Percentiles rank a stretch among this genome's conserved stretches.
Conservation (phyloP, 2,113 vertebrate species). For the Antigone vipio region DNA sequence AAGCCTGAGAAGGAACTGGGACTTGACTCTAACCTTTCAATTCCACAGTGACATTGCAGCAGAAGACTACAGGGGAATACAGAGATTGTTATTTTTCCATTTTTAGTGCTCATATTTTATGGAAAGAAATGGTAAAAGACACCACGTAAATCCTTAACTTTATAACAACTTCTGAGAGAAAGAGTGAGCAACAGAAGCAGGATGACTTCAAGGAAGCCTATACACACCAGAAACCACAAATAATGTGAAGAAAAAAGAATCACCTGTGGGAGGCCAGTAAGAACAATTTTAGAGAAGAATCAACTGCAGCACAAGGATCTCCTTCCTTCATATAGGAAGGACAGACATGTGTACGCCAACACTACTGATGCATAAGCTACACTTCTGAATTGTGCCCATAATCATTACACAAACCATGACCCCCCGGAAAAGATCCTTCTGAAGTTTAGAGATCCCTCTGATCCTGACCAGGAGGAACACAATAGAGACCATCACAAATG, state of each 20-base stretch:
- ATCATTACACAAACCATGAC: neutral
- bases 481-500: neutral
- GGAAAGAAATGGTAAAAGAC: neutral
- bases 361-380: neutral
- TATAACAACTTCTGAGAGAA: neutral
- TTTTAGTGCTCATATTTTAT: neutral
- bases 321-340: neutral
- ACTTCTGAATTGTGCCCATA: neutral
- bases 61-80: neutral
- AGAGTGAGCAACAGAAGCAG: neutral
- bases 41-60: neutral
- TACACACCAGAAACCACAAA: neutral
- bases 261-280: neutral
- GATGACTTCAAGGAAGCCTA: neutral
- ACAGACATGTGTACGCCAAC: neutral
- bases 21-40: neutral
- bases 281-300: neutral
- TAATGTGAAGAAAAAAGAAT: neutral
- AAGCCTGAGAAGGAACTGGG: neutral
- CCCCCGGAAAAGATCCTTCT: neutral
- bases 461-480: neutral
- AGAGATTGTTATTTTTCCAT: neutral
- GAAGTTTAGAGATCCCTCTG: neutral
- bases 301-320: neutral
- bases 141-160: neutral